These are phyloP conservation scores for Himalopsyche japonica DNA, from an alignment of 2,888 invertebrate genomes.

Conservation along the genomic window DNA sequence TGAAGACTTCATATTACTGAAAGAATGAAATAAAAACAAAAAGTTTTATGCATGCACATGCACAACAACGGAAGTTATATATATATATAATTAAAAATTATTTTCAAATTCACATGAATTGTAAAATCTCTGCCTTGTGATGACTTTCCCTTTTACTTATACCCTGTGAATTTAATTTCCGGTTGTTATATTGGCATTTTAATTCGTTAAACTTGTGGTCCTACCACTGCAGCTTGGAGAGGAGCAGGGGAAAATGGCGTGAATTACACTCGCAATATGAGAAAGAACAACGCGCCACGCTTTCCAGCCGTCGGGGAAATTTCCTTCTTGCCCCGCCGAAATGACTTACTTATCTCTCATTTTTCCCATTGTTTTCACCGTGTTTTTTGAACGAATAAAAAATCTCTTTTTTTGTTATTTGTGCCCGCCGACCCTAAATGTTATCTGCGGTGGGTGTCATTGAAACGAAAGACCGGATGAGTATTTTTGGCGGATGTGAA, in stretches of 20 bases:
- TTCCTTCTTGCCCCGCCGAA: conserved; percentile 9
- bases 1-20: too few species aligned
- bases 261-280: conserved; percentile 21
- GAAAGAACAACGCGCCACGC: not conserved
- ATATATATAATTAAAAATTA: too few species aligned
- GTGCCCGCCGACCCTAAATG: conserved; percentile 13
- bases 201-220: not conserved
- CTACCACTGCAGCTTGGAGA: not conserved
- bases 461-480: conserved; percentile 10
- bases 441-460: conserved; percentile 7
- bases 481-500: conserved; percentile 9
- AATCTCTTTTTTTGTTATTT: conserved; percentile 5
- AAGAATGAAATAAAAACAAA: too few species aligned
- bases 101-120: too few species aligned
- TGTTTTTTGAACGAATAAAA: conserved; percentile 15
- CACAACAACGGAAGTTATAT: too few species aligned
- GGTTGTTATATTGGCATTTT: too few species aligned
- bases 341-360: conserved; percentile 29
- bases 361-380: conserved; percentile 27
- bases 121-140: too few species aligned
- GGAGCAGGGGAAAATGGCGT: not conserved
- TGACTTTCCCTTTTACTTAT: too few species aligned
- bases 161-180: too few species aligned
- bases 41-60: too few species aligned
- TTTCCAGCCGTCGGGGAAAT: conserved; percentile 9